A percentile compares a stretch with the other conserved stretches of the same genome.
phyloP scores from a whole-genome alignment of 2,113 vertebrate genomes.

The Atractosteus spatula region DNA sequence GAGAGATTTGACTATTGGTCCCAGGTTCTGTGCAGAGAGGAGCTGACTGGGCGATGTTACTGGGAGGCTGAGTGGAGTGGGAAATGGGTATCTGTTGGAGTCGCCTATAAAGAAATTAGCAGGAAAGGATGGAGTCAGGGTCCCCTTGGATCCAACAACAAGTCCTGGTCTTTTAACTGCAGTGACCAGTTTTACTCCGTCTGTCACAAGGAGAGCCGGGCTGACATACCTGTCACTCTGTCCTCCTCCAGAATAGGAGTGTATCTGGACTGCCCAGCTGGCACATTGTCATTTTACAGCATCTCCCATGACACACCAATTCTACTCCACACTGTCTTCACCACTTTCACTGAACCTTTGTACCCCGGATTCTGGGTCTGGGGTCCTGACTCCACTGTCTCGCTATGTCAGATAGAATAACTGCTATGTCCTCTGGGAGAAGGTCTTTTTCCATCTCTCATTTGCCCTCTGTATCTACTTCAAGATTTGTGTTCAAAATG shows the following conservation, averaged over 20 bases:
- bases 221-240: no score
- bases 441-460: no score
- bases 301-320: conserved; percentile 19
- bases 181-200: conserved; percentile 57
- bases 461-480: no score
- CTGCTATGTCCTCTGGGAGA: no score
- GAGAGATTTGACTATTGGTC: conserved; percentile 59
- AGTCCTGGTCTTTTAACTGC: conserved; percentile 70
- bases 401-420: conserved; percentile 24
- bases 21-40: conserved; percentile 66
- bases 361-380: no score
- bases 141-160: conserved; percentile 58
- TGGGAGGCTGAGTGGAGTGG: conserved; percentile 64
- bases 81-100: conserved; percentile 32
- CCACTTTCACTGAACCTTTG: no score
- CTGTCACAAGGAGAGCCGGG: conserved; percentile 61
- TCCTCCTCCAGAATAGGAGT: no score
- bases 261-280: no score
- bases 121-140: no score
- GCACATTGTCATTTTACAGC: no score
- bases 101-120: no score
- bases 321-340: conserved; percentile 23
- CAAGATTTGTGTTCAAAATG: no score
- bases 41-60: conserved; percentile 50
- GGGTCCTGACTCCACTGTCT: conserved; percentile 22